phyloP scores from a whole-genome alignment of 1,140 invertebrate species.

The Bombus waltoni region DNA sequence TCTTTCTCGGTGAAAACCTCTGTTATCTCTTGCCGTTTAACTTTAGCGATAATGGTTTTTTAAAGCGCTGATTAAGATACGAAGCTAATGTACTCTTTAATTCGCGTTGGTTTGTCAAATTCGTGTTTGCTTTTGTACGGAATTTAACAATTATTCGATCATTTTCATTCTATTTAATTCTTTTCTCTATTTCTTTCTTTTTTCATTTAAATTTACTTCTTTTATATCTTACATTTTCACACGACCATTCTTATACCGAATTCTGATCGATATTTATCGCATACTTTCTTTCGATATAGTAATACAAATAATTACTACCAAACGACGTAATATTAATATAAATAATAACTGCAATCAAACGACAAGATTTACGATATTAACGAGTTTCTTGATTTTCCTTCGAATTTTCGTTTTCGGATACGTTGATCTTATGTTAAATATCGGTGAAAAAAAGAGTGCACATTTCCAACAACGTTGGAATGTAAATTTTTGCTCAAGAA shows the following conservation, averaged over 20 bases:
- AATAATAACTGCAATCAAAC: too few species aligned
- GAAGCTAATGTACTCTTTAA: not conserved
- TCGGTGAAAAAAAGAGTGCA: not conserved
- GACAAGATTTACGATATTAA: too few species aligned
- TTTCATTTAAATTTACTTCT: not conserved
- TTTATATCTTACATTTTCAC: not conserved
- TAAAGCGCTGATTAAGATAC: not conserved
- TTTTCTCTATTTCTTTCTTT: too few species aligned
- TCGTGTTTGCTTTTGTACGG: not conserved
- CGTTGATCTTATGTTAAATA: not conserved
- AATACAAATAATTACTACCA: too few species aligned
- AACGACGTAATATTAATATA: too few species aligned
- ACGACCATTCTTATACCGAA: not conserved
- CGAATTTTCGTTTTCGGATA: not conserved
- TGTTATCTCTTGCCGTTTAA: not conserved
- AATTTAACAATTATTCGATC: not conserved
- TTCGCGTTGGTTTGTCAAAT: not conserved
- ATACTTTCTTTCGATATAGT: not conserved
- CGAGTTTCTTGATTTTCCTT: not conserved
- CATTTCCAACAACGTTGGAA: not conserved
- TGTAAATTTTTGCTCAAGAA: not conserved
- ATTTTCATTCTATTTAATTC: not conserved
- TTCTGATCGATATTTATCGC: not conserved
- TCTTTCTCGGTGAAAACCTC: not conserved
- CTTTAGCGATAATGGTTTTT: not conserved